Percentiles rank a stretch among this genome's conserved stretches.
Conservation (phyloP, 2,888 invertebrate species). For the Octodonta nipae region DNA sequence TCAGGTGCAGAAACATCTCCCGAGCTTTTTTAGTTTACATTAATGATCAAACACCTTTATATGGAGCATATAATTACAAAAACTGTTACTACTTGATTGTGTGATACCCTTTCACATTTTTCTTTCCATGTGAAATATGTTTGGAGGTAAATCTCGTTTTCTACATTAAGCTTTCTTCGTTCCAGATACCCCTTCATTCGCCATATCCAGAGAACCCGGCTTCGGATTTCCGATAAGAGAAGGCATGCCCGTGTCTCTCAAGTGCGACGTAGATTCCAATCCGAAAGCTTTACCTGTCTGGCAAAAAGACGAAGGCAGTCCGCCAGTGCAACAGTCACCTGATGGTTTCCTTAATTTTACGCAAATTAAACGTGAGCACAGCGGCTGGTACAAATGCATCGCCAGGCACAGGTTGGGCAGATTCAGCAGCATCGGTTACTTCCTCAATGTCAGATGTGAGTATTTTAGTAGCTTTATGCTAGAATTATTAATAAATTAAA, state of each 20-base stretch:
- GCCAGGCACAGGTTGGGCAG: slow-evolving; percentile 70
- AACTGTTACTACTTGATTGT: too few species aligned
- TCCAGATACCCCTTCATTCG: slow-evolving; percentile 81
- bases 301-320: slow-evolving; percentile 46
- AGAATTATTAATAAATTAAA: too few species aligned
- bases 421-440: slow-evolving; percentile 83
- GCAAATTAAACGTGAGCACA: slow-evolving; percentile 63
- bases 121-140: too few species aligned
- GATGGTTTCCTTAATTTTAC: slow-evolving; percentile 78
- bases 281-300: slow-evolving; percentile 75
- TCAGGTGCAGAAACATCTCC: too few species aligned
- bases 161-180: slow-evolving; percentile 9
- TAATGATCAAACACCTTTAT: too few species aligned
- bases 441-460: slow-evolving; percentile 78
- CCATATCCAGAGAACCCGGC: slow-evolving; percentile 83
- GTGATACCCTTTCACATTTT: too few species aligned
- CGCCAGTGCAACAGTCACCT: slow-evolving; percentile 51
- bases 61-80: too few species aligned
- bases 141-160: neutral
- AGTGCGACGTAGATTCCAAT: slow-evolving; percentile 88
- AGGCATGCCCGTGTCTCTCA: slow-evolving; percentile 76
- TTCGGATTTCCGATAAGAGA: slow-evolving; percentile 80
- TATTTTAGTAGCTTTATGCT: too few species aligned
- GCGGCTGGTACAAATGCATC: slow-evolving; percentile 87
- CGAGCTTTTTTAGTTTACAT: too few species aligned